Base-by-base conservation (phyloP, 37 sponge, comb jelly and placozoan genomes). In the Beroe forskalii region DNA sequence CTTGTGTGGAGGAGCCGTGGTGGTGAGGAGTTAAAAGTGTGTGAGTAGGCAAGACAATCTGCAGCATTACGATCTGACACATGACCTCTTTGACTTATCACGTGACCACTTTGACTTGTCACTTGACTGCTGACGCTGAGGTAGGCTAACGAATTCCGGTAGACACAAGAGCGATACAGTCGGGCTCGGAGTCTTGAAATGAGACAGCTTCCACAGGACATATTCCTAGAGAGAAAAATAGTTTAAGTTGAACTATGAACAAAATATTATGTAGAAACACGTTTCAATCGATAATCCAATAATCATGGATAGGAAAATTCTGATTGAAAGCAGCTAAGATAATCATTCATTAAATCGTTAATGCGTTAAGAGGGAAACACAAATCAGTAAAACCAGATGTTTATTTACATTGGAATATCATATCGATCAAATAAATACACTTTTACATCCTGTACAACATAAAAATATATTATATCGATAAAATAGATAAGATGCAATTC, bases 1-100 rank as follows among this genome's bases (percentile, higher is more conserved):
- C 37, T 69, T 17, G 72, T 36, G 72, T 69, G 72, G 32, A 69
- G 72, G 27, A 20, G 39, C 72, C 72, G 35, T 17, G 55, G 55
- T 17, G 6, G 12, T 48, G 55, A 48, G 6, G 12, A 12, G 12
- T 17, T 12, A 17, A 48, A 17, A 6, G 12, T 12, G 55, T 48
- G 55, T 48, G 55, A 48, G 12, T 6, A 17, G 6, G 55, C 55
- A 6, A 48, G 12, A n/a, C n/a, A n/a, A n/a, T n/a, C n/a, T n/a
- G n/a, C n/a, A 12, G 6, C 12, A 48, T 48, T 17, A 17, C 55
- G 55, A 6, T 6, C 6, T 48, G 55, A 17, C 55, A 48, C 55
- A 12, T 48, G 55, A 48, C 12, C 55, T 48, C 55, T 48, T 17
- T 17, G 12, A 12, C 55, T 12, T 17, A 48, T 48, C 55, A 48